phyloP scores from a whole-genome alignment of 1,140 invertebrate species.

The Lanistes nyassanus region DNA sequence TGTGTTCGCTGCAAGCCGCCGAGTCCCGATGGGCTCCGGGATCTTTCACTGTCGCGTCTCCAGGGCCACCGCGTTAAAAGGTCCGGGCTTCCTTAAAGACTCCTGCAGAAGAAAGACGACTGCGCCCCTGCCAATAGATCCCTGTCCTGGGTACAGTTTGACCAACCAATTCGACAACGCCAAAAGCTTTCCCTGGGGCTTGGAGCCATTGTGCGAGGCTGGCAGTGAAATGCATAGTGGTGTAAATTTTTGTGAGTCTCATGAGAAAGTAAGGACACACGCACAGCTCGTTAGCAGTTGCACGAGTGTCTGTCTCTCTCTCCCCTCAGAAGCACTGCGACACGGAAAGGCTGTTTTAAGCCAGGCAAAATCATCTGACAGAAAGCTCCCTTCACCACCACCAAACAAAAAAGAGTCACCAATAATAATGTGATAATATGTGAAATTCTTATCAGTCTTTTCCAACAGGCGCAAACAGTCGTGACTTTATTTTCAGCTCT shows the following conservation, averaged over 20 bases:
- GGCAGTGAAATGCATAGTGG: not conserved
- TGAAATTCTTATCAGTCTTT: not conserved
- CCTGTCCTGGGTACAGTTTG: not conserved
- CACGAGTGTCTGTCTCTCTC: too few species aligned
- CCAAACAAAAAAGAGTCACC: not conserved
- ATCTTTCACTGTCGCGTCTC: not conserved
- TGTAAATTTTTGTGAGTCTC: conserved; percentile 9
- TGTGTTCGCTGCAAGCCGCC: conserved; percentile 3
- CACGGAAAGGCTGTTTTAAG: too few species aligned
- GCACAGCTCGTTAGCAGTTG: not conserved
- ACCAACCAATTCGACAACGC: not conserved
- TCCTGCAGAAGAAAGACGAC: not conserved
- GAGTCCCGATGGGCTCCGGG: not conserved
- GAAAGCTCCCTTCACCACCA: too few species aligned
- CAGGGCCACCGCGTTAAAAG: not conserved
- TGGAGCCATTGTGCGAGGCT: not conserved
- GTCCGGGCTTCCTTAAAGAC: not conserved
- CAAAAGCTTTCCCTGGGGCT: not conserved
- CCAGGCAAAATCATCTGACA: too few species aligned
- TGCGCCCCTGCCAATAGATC: not conserved
- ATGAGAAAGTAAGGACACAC: not conserved
- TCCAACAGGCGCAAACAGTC: too few species aligned
- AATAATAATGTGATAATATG: not conserved
- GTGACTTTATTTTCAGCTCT: too few species aligned
- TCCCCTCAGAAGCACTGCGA: too few species aligned